These are phyloP conservation scores for Contarinia nasturtii DNA, from an alignment of 1,140 invertebrate genomes.

Conservation along the genomic window DNA sequence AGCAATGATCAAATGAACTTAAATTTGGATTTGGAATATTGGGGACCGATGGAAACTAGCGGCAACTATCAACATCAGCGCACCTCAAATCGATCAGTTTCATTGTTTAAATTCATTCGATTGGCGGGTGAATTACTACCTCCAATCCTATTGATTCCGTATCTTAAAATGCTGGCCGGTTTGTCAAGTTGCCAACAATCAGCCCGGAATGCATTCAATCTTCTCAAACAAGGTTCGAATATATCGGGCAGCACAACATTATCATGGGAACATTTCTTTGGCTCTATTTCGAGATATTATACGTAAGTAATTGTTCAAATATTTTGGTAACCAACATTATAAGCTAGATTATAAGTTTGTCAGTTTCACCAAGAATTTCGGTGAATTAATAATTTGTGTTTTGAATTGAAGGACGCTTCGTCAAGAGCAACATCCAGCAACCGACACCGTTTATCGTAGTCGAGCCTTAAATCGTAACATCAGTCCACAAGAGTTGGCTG, in stretches of 20 bases:
- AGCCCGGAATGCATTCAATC: conserved; percentile 65
- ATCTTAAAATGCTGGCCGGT: conserved; percentile 69
- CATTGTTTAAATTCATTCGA: conserved; percentile 78
- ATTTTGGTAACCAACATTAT: background rate
- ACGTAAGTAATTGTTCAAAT: conserved; percentile 25
- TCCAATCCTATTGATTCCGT: conserved; percentile 68
- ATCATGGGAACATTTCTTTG: conserved; percentile 81
- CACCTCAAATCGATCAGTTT: conserved; percentile 41
- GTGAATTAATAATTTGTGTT: background rate
- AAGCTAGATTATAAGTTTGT: background rate
- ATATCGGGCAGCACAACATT: conserved; percentile 31
- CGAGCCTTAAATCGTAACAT: conserved; percentile 39
- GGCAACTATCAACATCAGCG: conserved; percentile 10
- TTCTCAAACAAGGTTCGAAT: conserved; percentile 46
- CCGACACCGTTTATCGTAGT: conserved; percentile 43
- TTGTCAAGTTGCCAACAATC: conserved; percentile 51
- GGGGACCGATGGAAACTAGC: conserved; percentile 43
- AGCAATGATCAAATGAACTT: conserved; percentile 49
- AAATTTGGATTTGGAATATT: conserved; percentile 60
- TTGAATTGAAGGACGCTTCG: conserved; percentile 24
- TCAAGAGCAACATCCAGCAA: conserved; percentile 38
- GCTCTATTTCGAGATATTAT: conserved; percentile 60
- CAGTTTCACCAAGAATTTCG: no score
- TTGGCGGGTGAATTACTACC: conserved; percentile 71
- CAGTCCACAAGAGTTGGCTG: conserved; percentile 69